Evolutionary conservation across 2,113 vertebrate genomes (phyloP), one percentile per base, ranked within the genome.

Genomic region (Cephalopholis sonnerati): DNA sequence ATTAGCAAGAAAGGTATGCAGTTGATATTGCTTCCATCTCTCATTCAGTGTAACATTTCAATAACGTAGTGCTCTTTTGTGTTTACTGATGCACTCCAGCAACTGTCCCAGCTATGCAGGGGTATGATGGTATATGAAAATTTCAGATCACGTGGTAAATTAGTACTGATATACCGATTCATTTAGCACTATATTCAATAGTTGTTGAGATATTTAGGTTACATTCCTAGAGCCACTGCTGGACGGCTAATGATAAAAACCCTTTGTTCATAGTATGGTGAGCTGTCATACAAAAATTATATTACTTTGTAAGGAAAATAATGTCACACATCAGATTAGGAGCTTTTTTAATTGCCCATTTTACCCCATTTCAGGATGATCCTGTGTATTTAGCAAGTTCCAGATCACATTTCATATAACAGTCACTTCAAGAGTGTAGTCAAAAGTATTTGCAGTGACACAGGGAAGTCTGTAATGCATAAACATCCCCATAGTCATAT

Each of bases 401-500:
- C 24, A 79, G 4, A 77, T 75, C 20, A 74, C 18, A 55, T 67
- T 81, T 68, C 41, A 76, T 27, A 55, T 15, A 67, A 48, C 12
- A 54, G 46, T 41, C 27, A 25, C 29, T 64, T 77, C 6, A 68
- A 18, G 46, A 50, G 36, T 73, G 20, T 36, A 68, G 29, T 77
- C 63, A 82, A 29, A 66, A 62, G 61, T 76, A 57, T 71, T 53
- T 73, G 29, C 65, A 81, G 24, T 79, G 44, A 75, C 72, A 79
- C 46, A 44, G 36, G 29, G 48, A 65, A 77, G 64, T 76, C 51
- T 83, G 62, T 78, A 76, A 72, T 84, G 72, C 87, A 87, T 77
- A 76, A 88, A 89, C 66, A 81, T 88, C 44, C 65, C 16, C 64
- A 64, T 67, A 81, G 50, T 66, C 53, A 62, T 22, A 73, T 79